Evolutionary conservation across 2,797 vertebrate genomes (phyloP).

Genomic region (Anas acuta): DNA sequence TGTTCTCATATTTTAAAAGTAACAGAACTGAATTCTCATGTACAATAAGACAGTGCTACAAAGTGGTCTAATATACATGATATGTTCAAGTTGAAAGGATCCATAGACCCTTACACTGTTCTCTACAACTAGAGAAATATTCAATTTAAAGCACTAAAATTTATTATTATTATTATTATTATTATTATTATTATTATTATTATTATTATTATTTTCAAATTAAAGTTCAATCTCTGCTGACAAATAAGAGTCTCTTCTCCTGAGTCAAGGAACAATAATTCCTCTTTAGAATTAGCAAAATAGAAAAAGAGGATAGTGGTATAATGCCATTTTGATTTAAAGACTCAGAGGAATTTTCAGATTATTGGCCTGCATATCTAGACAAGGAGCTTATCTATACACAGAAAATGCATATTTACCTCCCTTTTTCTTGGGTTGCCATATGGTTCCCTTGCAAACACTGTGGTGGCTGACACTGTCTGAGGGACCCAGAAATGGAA

Average conservation of each 20-base stretch:
- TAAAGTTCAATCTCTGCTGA: not conserved
- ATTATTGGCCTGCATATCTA: not conserved
- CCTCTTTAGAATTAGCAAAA: not conserved
- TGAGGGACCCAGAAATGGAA: not conserved
- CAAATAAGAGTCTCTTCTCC: not conserved
- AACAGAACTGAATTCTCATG: not conserved
- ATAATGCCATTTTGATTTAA: not conserved
- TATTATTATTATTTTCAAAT: not conserved
- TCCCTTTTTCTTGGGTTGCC: not conserved
- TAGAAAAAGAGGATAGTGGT: not conserved
- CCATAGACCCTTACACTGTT: not conserved
- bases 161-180: too few species aligned
- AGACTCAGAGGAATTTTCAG: not conserved
- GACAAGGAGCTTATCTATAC: conserved; percentile 8
- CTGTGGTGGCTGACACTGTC: not conserved
- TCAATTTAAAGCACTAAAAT: not conserved
- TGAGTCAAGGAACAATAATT: not conserved
- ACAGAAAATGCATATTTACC: not conserved
- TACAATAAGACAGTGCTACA: not conserved
- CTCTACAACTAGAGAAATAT: not conserved
- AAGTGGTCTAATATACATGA: accelerated
- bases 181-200: not conserved
- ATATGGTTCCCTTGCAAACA: not conserved
- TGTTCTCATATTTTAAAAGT: not conserved
- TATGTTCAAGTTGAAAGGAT: not conserved